Evolutionary conservation across 2,888 invertebrate species (phyloP), one percentile per base, ranked within the genome.

Genomic region (Ectemnius lituratus): DNA sequence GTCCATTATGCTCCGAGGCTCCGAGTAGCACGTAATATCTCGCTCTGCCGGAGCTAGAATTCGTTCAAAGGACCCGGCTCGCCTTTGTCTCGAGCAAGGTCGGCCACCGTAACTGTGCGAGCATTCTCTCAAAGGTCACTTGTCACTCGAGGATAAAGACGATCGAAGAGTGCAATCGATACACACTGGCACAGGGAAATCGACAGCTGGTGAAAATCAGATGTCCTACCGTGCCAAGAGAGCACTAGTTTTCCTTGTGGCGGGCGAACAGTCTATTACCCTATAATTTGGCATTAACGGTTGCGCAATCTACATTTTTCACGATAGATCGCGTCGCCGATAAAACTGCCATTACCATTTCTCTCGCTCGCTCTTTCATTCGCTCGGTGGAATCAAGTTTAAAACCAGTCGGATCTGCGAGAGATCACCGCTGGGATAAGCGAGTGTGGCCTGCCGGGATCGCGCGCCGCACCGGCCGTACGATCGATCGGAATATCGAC

Each of bases 371-470:
- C 37, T 37, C 37, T 11, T 37, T 37, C 8, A 2, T 1, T 63
- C 28, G 13, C 16, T 14, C 20, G 62, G 28, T 23, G 28, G 23
- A 66, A 73, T 73, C 68, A 13, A 63, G 65, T 66, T 62, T 69
- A 45, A 28, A 73, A 75, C 68, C 73, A 56, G 65, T 76, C 62
- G 65, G 57, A 49, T 70, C 60, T 66, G 56, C 37, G 37, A 18
- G 2, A 60, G 61, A 69, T 71, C 63, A 68, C 45, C 52, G 66
- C 52, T 56, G n/a, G 66, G 60, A 62, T 72, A 67, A 72, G 62
- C 69, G 61, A 45, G 63, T 59, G 58, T 63, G 65, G 49, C 45
- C 16, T 20, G 16, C 62, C 14, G 62, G 16, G 20, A 23, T 11
- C 56, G 16, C 23, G 23, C 23, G 2, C 23, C 2, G 3, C 6